phyloP scores from a whole-genome alignment of 1,140 invertebrate genomes.

The Scylla paramamosain region DNA sequence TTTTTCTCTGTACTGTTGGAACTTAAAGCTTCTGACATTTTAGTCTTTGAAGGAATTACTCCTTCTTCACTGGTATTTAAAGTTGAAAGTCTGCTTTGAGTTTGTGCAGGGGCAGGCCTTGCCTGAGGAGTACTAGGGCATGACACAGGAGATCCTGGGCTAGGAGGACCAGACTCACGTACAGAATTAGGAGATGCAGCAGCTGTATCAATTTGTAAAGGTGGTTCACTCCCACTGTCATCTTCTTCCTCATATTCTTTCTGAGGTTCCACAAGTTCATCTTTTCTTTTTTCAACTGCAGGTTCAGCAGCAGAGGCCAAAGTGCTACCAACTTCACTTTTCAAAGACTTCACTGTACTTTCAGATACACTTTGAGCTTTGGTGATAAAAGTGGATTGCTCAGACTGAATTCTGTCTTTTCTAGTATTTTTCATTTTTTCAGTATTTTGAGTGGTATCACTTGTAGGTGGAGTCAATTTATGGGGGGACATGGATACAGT shows the following conservation, averaged over 20 bases:
- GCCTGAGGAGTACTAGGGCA: constrained; percentile 19
- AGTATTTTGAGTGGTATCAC: neutral
- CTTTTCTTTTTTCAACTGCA: constrained; percentile 4
- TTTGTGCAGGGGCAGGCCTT: constrained; percentile 27
- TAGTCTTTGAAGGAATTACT: neutral
- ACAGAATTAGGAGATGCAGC: constrained; percentile 69
- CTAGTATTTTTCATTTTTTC: constrained; percentile 13
- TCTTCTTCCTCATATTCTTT: constrained; percentile 65
- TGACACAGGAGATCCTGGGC: constrained; percentile 9
- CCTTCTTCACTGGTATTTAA: neutral
- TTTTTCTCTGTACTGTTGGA: neutral
- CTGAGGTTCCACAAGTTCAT: constrained; percentile 34
- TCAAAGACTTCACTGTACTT: neutral
- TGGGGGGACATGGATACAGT: constrained; percentile 76
- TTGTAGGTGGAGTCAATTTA: constrained; percentile 64
- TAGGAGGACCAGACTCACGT: constrained; percentile 61
- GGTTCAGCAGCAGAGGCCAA: constrained; percentile 11
- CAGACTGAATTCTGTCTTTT: neutral
- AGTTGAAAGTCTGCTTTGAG: neutral
- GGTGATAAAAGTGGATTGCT: neutral
- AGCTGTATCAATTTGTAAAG: constrained; percentile 75
- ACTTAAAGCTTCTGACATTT: neutral
- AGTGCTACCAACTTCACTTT: constrained; percentile 2
- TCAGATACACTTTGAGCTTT: neutral
- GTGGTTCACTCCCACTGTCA: constrained; percentile 76